Percentiles rank a stretch among this genome's conserved stretches.
phyloP scores from a whole-genome alignment of 2,797 vertebrate species.

The Phoebastria nigripes region DNA sequence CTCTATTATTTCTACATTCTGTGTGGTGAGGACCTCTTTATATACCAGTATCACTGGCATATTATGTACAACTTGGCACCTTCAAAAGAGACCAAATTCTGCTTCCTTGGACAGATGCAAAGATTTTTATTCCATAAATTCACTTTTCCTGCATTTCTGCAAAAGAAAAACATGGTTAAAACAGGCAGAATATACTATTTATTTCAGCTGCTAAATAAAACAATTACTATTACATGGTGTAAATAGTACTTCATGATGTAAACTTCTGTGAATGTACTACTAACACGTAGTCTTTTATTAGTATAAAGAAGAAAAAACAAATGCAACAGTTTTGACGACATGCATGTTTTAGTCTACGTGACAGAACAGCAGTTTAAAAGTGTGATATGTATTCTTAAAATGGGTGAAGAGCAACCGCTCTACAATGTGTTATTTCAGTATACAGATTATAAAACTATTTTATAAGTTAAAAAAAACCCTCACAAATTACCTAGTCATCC shows the following conservation, averaged over 20 bases:
- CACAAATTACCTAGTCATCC: neutral
- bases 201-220: neutral
- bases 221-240: neutral
- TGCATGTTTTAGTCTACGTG: neutral
- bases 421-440: neutral
- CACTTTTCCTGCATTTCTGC: conserved; percentile 46
- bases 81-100: neutral
- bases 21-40: neutral
- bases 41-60: neutral
- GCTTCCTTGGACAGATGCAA: conserved; percentile 19
- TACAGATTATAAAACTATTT: neutral
- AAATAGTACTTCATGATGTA: neutral
- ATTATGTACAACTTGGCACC: neutral
- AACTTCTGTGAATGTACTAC: neutral
- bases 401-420: neutral
- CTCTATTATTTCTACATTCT: neutral
- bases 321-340: neutral
- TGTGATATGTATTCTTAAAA: neutral
- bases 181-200: neutral
- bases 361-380: neutral
- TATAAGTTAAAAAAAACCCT: neutral
- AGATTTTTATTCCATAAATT: conserved; percentile 40
- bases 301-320: neutral
- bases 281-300: neutral
- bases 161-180: conserved; percentile 54